Evolutionary conservation across 2,888 invertebrate genomes (phyloP), one percentile per base, ranked within the genome.

Genomic region (Allophyes oxyacanthae): DNA sequence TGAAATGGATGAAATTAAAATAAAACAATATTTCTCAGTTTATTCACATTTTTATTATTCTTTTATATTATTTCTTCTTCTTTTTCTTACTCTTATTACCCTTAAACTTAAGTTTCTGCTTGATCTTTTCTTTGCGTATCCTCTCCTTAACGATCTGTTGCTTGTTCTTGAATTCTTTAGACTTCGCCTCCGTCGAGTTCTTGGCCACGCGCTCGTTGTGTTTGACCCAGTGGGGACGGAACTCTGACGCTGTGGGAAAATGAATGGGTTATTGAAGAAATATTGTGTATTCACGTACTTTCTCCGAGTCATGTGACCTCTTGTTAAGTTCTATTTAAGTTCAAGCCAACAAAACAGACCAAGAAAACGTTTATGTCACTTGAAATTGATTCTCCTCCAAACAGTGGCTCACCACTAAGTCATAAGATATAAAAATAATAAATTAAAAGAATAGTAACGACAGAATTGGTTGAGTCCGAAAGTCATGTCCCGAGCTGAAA

Each of bases 71-170:
- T 66, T 86, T 80, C 74, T 86, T 83, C 72, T 66, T 77, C 50
- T 88, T 89, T 34, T 88, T 89, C 33, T 49, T 46, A 3, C 89
- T 87, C 77, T 95, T 87, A 10, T 85, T 82, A 48, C 62, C 84
- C 69, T 94, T 86, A 77, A 88, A 83, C 77, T 95, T 91, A 75
- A 95, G 90, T 76, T 94, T 91, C 83, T 89, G 89, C 72, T 94
- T 93, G 74, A 96, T 94, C 73, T 96, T 96, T 63, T 95, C 96
- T 70, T 95, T 96, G 54, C 95, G 95, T 66, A 95, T 85, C 54
- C 97, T 94, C 26, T 96, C 95, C 84, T 98, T 98, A 30, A 97
- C 94, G 72, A 98, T 97, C 86, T 97, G 97, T 65, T 97, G 97
- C 49, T 96, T 96, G 83, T 95, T 94, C 78, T 95, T 95, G 83